Evolutionary conservation across 2,797 vertebrate genomes (phyloP), one percentile per base, ranked within the genome.

Genomic region (Echeneis naucrates): DNA sequence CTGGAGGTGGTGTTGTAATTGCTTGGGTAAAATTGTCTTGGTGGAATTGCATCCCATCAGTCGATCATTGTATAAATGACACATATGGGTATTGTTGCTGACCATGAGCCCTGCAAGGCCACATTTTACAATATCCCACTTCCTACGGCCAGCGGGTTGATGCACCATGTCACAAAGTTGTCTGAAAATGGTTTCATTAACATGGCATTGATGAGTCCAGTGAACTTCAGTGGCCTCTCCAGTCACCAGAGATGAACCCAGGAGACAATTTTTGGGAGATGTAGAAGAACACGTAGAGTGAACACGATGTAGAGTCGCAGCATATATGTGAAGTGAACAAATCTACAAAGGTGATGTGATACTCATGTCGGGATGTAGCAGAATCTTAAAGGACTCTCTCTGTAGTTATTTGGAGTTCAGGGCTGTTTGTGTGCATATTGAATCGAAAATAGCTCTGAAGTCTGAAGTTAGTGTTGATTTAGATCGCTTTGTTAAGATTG

Each of bases 401-500:
- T 33, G 42, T 27, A 26, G 40, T 27, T 30, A 6, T 30, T 33
- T 9, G 5, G 27, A 14, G 14, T n/a, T n/a, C n/a, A n/a, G n/a
- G n/a, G n/a, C n/a, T n/a, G n/a, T n/a, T n/a, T 19, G 38, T 19
- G 11, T 30, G 19, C n/a, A 6, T 42, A 16, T 26, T 17, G 14
- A 44, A 17, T 45, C 2, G 48, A 21, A 37, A 26, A 16, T 23
- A 24, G 23, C 21, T 42, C 9, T 21, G 8, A n/a, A 30, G 32
- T 13, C 30, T 30, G 30, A 48, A 53, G 32, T 40, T 47, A 38
- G 19, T 27, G 23, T 13, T 48, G 30, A 13, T 48, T 35, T 61
- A 32, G 8, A 35, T 50, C 45, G 50, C 30, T 58, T 74, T 72
- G 54, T 73, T 53, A 67, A 33, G 57, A 55, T 44, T 59, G 2